Evolutionary conservation across 2,888 invertebrate genomes (phyloP).

Genomic region (Latrodectus hesperus): DNA sequence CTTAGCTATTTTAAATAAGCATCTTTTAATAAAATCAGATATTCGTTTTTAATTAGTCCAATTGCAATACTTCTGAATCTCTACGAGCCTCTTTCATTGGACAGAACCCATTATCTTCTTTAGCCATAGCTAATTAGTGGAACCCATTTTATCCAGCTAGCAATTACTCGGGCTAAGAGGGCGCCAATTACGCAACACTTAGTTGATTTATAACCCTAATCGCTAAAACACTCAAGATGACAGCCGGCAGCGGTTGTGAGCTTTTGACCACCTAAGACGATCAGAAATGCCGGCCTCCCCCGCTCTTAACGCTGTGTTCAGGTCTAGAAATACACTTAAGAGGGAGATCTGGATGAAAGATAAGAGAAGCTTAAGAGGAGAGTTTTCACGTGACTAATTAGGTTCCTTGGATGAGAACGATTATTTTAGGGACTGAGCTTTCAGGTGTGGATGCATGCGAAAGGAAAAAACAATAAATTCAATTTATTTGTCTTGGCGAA

Average conservation of each 20-base stretch:
- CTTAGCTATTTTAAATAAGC: too few species aligned
- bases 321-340: constrained; percentile 35
- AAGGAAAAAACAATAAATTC: constrained; percentile 23
- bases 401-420: constrained; percentile 21
- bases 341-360: constrained; percentile 24
- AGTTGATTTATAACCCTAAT: constrained; percentile 64
- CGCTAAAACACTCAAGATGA: constrained; percentile 45
- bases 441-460: constrained; percentile 23
- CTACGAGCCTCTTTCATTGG: not conserved
- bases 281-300: not conserved
- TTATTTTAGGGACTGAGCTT: constrained; percentile 42
- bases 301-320: constrained; percentile 23
- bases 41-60: too few species aligned
- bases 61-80: too few species aligned
- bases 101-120: constrained; percentile 34
- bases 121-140: constrained; percentile 48
- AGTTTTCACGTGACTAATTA: constrained; percentile 41
- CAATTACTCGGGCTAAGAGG: constrained; percentile 49
- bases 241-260: constrained; percentile 46
- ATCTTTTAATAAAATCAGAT: too few species aligned
- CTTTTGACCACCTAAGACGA: constrained; percentile 44
- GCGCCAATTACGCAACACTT: constrained; percentile 54
- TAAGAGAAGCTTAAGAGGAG: constrained; percentile 38
- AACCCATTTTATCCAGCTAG: constrained; percentile 19
- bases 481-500: not conserved